These are phyloP conservation scores for Zaprionus vittiger DNA, from an alignment of 1,140 invertebrate species.

Conservation along the genomic window DNA sequence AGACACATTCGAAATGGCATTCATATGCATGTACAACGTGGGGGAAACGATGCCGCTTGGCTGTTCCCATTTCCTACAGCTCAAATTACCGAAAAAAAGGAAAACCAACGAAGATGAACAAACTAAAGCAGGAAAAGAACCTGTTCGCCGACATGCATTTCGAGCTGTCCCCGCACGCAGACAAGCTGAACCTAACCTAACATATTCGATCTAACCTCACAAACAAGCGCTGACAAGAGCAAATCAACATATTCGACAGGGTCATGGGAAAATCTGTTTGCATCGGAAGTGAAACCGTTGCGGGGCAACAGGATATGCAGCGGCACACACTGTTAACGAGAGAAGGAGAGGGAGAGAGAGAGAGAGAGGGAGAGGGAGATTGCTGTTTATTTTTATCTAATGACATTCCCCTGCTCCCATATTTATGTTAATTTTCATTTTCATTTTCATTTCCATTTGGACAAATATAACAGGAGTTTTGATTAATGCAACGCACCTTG, in stretches of 20 bases:
- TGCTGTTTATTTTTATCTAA: constrained; percentile 64
- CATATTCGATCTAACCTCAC: constrained; percentile 8
- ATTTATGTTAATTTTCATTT: constrained; percentile 80
- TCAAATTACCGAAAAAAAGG: constrained; percentile 70
- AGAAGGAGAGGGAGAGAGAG: neutral
- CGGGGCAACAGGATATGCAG: constrained; percentile 17
- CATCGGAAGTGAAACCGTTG: constrained; percentile 77
- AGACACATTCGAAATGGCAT: constrained; percentile 59
- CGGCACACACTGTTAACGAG: neutral
- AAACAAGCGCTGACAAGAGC: constrained; percentile 57
- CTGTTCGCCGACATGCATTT: constrained; percentile 61
- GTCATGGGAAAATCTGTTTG: constrained; percentile 69
- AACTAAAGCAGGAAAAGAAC: constrained; percentile 72
- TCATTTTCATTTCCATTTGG: constrained; percentile 43
- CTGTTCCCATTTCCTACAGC: constrained; percentile 71
- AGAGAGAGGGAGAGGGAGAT: neutral
- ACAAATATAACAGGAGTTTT: constrained; percentile 65
- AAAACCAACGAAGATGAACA: neutral
- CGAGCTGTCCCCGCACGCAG: neutral
- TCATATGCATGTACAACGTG: constrained; percentile 26
- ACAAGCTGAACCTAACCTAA: constrained; percentile 34
- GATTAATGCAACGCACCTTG: constrained; percentile 79
- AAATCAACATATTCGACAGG: constrained; percentile 59
- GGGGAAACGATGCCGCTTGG: constrained; percentile 52
- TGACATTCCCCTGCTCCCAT: constrained; percentile 32